Conservation (phyloP, 2,113 vertebrate species). For the Alouatta palliata region DNA sequence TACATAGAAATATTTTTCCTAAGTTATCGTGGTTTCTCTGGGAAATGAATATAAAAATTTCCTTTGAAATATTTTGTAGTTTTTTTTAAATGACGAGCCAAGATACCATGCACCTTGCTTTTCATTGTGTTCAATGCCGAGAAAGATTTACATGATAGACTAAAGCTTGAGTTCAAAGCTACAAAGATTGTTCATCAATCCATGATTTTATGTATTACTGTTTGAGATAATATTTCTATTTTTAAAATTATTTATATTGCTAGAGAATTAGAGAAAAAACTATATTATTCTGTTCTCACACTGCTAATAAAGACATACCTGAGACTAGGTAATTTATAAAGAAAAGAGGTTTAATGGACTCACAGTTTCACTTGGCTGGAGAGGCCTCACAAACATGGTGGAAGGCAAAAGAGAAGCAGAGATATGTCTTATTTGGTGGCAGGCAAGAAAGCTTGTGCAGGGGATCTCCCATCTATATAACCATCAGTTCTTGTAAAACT, state of each 20-base stretch:
- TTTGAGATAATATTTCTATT: neutral
- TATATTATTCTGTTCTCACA: too few species aligned
- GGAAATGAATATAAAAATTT: neutral
- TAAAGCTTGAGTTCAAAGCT: neutral
- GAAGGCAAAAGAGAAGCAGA: too few species aligned
- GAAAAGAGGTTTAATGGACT: too few species aligned
- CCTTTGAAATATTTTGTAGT: neutral
- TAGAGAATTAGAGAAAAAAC: neutral
- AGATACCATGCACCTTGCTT: neutral
- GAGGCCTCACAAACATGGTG: too few species aligned
- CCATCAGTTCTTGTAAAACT: too few species aligned
- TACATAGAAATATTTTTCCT: neutral
- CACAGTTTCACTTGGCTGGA: too few species aligned
- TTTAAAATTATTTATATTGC: constrained; percentile 17
- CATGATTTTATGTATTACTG: neutral
- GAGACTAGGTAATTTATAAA: too few species aligned
- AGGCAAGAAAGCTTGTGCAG: too few species aligned
- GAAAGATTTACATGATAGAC: neutral
- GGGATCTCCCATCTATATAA: too few species aligned
- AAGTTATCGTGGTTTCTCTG: neutral
- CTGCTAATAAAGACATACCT: too few species aligned
- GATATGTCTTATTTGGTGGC: too few species aligned
- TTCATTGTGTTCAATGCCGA: neutral
- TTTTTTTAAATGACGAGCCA: neutral
- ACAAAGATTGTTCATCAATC: neutral